A percentile compares a stretch with the other conserved stretches of the same genome.
These are phyloP conservation scores for Calephelis virginiensis DNA, from an alignment of 1,140 invertebrate genomes.

Conservation along the genomic window DNA sequence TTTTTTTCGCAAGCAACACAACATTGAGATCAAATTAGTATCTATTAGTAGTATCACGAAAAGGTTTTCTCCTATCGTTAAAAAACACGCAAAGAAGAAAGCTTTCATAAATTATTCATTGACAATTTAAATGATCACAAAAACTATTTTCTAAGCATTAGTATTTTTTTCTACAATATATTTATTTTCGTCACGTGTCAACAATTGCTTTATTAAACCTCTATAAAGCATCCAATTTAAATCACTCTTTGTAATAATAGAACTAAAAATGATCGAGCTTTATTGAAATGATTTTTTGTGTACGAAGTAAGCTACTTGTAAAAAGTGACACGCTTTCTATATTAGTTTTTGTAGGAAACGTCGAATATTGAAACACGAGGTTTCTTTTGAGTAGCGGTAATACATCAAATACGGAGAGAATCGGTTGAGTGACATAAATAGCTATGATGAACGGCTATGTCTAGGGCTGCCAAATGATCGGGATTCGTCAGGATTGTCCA, in stretches of 20 bases:
- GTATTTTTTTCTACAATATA: no score
- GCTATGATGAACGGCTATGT: conserved; percentile 14
- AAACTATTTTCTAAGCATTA: no score
- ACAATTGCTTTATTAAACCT: background rate
- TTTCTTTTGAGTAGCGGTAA: conserved; percentile 17
- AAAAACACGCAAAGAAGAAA: no score
- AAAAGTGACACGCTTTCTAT: conserved; percentile 26
- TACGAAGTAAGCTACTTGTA: conserved; percentile 11
- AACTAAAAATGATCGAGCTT: conserved; percentile 20
- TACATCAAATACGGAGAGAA: conserved; percentile 28
- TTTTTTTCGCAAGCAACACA: no score
- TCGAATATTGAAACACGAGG: conserved; percentile 13
- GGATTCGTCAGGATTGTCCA: no score
- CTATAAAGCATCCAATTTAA: background rate
- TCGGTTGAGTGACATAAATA: conserved; percentile 31
- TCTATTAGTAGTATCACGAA: no score
- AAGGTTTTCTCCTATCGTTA: no score
- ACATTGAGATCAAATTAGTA: no score
- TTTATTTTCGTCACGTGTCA: no score
- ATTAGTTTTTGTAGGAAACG: conserved; percentile 20
- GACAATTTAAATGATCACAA: no score
- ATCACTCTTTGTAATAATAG: background rate
- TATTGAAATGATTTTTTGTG: conserved; percentile 22
- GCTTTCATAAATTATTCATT: no score
- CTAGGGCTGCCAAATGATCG: background rate